phyloP scores from a whole-genome alignment of 2,888 invertebrate genomes.

The Homarus gammarus region DNA sequence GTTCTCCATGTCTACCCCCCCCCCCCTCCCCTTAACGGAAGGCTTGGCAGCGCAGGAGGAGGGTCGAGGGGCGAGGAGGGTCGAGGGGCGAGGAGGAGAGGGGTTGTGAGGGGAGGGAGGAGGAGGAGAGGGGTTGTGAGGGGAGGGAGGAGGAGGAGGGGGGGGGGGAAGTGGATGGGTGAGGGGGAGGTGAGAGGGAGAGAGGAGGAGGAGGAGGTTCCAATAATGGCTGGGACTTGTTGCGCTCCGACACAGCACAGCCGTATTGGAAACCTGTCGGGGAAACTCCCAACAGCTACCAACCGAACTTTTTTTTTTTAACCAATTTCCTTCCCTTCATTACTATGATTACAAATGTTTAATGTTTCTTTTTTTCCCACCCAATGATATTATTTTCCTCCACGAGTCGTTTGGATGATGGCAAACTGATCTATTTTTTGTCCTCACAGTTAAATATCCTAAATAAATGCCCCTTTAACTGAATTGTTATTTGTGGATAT shows the following conservation, averaged over 20 bases:
- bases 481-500: too few species aligned
- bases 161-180: neutral
- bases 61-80: neutral
- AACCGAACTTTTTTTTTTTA: neutral
- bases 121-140: neutral
- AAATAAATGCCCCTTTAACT: too few species aligned
- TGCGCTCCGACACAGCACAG: constrained; percentile 41
- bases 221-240: constrained; percentile 57
- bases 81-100: neutral
- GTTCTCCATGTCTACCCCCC: neutral
- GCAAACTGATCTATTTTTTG: too few species aligned
- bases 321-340: neutral
- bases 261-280: constrained; percentile 52
- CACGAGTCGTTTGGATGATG: too few species aligned
- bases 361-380: too few species aligned
- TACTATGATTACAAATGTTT: neutral
- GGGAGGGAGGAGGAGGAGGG: neutral
- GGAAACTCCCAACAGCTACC: constrained; percentile 13
- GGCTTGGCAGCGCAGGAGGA: neutral
- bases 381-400: too few species aligned
- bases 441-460: too few species aligned
- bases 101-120: neutral
- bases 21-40: neutral
- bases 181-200: neutral
- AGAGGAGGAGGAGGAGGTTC: constrained; percentile 16